Evolutionary conservation across 2,113 vertebrate species (phyloP), one percentile per base, ranked within the genome.

Genomic region (Crocuta crocuta): DNA sequence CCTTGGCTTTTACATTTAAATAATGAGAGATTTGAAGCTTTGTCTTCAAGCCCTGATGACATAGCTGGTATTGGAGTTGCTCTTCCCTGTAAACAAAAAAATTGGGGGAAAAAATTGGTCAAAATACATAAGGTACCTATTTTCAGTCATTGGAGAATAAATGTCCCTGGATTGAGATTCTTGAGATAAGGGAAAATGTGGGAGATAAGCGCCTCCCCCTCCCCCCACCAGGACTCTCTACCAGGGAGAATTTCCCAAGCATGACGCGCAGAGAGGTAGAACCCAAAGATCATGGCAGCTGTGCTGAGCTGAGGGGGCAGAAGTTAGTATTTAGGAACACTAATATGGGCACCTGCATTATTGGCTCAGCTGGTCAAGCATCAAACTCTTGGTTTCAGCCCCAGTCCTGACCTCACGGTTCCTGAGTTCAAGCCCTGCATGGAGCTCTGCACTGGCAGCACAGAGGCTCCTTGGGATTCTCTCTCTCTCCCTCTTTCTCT

Each of bases 1-100:
- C 78, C 35, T 48, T 76, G 26, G 28, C 66, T 65, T 92, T 87
- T 91, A 31, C 55, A 85, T 88, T 48, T 48, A 48, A 92, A 58
- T 53, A 58, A 11, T 43, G 13, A 78, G 11, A 89, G 19, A 33
- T 39, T 39, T 39, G 39, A 39, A 39, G 39, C 39, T 39, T 39
- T 39, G 39, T 39, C 88, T 91, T 66, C 31, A 43, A 82, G 45
- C 5, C 9, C 1, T 28, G 15, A 35, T 63, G 35, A 11, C 19
- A 8, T n/a, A 80, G 17, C 15, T 63, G 26, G 5, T 68, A 31
- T 9, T 31, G 0, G 43, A 85, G 65, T 53, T 66, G 17, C 10
- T 61, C 50, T 81, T 76, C 35, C 65, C 7, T 10, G 0, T n/a
- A 91, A 83, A 85, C 24, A 74, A 73, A 71, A 31, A 39, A 39